These are phyloP conservation scores for Astyanax mexicanus DNA, from an alignment of 2,797 vertebrate genomes.

Conservation along the genomic window DNA sequence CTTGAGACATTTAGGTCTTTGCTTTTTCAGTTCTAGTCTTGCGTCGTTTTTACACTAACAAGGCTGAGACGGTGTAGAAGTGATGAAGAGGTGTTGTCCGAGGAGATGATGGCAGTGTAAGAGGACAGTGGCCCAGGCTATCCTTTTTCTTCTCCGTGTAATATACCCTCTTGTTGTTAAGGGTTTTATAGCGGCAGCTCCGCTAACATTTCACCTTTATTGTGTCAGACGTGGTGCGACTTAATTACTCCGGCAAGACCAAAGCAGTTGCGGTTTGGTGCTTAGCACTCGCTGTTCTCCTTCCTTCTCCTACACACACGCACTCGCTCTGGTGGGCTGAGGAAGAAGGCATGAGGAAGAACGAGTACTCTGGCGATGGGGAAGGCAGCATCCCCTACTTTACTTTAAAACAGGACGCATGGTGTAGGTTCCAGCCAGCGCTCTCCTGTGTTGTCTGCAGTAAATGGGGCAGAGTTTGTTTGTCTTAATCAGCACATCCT, in stretches of 20 bases:
- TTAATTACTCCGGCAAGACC: conserved; percentile 11
- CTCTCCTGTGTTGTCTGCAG: not conserved
- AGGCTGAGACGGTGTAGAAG: not conserved
- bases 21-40: not conserved
- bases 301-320: not conserved
- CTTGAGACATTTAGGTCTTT: no score
- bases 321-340: not conserved
- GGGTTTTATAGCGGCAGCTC: conserved; percentile 1
- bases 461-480: not conserved
- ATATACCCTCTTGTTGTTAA: not conserved
- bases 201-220: conserved; percentile 11
- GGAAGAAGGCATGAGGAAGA: not conserved
- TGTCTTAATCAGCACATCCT: not conserved
- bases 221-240: not conserved
- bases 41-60: conserved; percentile 9
- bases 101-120: not conserved
- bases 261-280: not conserved
- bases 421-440: not conserved
- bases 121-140: not conserved
- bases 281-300: not conserved
- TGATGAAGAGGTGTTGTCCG: not conserved
- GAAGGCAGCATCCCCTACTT: not conserved
- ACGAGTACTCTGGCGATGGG: not conserved
- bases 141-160: conserved; percentile 1
- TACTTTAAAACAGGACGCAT: not conserved